These are phyloP conservation scores for Urocynchramus pylzowi DNA, from an alignment of 2,113 vertebrate genomes.

Conservation along the genomic window DNA sequence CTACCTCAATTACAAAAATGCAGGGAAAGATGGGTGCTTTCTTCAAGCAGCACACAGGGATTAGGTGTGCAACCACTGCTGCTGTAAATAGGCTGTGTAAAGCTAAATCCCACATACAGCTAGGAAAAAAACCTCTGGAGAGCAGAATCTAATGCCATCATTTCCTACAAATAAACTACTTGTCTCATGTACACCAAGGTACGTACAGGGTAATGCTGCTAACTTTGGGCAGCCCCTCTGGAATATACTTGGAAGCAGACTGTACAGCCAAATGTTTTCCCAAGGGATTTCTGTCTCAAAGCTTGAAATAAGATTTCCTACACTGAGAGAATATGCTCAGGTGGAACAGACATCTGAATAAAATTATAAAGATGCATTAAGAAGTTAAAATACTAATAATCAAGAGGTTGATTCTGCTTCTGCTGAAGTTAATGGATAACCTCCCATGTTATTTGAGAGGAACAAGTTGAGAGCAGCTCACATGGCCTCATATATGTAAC, in stretches of 20 bases:
- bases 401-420: background rate
- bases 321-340: background rate
- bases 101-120: background rate
- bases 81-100: background rate
- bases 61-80: background rate
- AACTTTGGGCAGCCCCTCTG: background rate
- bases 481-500: background rate
- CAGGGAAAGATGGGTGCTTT: background rate
- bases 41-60: background rate
- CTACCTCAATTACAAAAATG: background rate
- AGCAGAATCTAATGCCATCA: background rate
- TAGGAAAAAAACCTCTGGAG: background rate
- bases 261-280: background rate
- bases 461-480: background rate
- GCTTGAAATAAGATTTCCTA: background rate
- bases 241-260: background rate
- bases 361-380: background rate
- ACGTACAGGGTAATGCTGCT: background rate
- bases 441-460: background rate
- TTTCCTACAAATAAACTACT: background rate
- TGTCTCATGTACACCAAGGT: background rate
- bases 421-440: background rate
- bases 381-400: background rate
- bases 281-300: background rate
- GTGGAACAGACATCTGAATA: background rate